Base-by-base conservation (phyloP, 2,113 vertebrate genomes). In the Pyrgilauda ruficollis region DNA sequence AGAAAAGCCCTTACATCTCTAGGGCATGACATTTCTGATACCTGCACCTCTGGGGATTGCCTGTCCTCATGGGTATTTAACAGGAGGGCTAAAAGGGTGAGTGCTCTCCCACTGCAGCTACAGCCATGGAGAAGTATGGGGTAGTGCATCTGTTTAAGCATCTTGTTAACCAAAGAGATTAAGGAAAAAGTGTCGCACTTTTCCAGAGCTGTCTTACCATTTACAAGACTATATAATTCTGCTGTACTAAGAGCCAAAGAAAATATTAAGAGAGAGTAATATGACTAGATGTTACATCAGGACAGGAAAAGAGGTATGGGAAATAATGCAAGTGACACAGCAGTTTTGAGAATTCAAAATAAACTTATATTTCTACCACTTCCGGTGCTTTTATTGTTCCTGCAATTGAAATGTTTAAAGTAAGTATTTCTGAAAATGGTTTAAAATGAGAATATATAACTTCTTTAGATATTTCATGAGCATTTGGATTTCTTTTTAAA, bases 11-110 rank as follows among this genome's bases (percentile, higher is more conserved):
- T 43, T 50, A 35, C n/a, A 63, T 55, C 49, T 69, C 46, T 47
- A 41, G 39, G 55, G 10, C n/a, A 39, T 58, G 30, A 77, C 27
- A 27, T 30, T 82, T 75, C 44, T 76, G n/a, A 7, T 70, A 9
- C 0, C 0, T 2, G 2, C 19, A 7, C 4, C 47, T 91, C 27
- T 2, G 7, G 69, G 46, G 21, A 30, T 67, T 56, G 52, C 21
- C 21, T 63, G 20, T 79, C 17, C 64, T 72, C 21, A 2, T 13
- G 20, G 44, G 14, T 13, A 5, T 28, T 55, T 61, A 26, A 47
- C 35, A 50, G 8, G 35, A 81, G 55, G 27, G 41, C 49, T 44
- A 1, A 47, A 73, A 31, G 30, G 49, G 4, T 1, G 14, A 17
- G 19, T 44, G 24, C 2, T 33, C 18, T 86, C 35, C n/a, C 5